A percentile compares a stretch with the other conserved stretches of the same genome.
phyloP scores from a whole-genome alignment of 2,888 invertebrate genomes.

The Cantharis rustica region DNA sequence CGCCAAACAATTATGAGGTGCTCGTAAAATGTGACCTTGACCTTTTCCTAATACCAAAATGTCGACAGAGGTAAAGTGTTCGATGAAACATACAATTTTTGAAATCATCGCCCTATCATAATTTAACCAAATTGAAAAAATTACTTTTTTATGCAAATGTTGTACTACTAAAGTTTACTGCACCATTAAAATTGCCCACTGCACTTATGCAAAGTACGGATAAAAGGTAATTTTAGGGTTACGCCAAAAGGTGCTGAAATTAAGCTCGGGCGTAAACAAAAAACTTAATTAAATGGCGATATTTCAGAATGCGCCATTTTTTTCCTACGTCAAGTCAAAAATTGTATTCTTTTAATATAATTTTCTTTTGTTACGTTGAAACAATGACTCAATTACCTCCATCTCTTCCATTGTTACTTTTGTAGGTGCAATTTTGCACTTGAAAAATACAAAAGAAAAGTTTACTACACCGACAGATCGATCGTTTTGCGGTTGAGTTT shows the following conservation, averaged over 20 bases:
- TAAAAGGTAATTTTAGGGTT: background rate
- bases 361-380: conserved; percentile 4
- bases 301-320: background rate
- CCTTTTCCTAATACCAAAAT: background rate
- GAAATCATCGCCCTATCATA: background rate
- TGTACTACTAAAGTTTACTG: background rate
- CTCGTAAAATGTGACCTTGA: background rate
- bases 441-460: background rate
- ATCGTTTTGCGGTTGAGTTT: background rate
- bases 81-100: background rate
- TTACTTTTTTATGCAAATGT: background rate
- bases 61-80: background rate
- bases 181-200: background rate
- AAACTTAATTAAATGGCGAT: background rate
- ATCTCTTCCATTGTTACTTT: conserved; percentile 4
- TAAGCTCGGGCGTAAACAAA: background rate
- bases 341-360: background rate
- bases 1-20: background rate
- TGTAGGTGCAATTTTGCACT: background rate
- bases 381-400: conserved; percentile 1
- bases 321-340: background rate
- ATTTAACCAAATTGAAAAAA: background rate
- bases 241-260: background rate
- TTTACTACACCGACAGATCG: background rate
- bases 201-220: background rate